Evolutionary conservation across 2,888 invertebrate species (phyloP).

Genomic region (Neria commutata): DNA sequence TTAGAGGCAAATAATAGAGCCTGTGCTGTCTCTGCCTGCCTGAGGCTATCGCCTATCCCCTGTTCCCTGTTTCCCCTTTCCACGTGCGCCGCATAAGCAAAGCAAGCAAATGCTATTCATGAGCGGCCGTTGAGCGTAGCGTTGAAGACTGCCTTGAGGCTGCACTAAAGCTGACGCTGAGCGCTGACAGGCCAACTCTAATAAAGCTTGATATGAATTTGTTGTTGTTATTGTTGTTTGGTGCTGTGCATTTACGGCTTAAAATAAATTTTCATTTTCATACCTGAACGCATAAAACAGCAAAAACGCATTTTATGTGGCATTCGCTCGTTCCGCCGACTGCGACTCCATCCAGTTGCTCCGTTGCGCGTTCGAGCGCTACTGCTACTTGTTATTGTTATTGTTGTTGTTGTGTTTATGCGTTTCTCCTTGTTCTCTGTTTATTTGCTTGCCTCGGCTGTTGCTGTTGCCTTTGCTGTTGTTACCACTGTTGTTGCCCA

Average conservation of each 20-base stretch:
- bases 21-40: neutral
- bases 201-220: too few relatives aligned
- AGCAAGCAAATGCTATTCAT: too few relatives aligned
- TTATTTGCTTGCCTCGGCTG: too few relatives aligned
- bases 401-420: neutral
- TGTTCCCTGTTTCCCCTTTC: too few relatives aligned
- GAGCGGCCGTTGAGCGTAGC: too few relatives aligned
- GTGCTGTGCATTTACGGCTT: conserved; percentile 22
- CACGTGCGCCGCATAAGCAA: too few relatives aligned
- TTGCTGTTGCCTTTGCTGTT: neutral
- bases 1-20: neutral
- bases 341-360: too few relatives aligned
- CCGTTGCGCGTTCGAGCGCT: neutral
- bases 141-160: too few relatives aligned
- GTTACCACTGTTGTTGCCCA: too few relatives aligned
- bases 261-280: conserved; percentile 57
- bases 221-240: too few relatives aligned
- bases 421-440: neutral
- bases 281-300: conserved; percentile 45
- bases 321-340: too few relatives aligned
- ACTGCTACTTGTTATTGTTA: neutral
- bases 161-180: neutral
- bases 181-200: neutral
- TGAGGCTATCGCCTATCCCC: too few relatives aligned
- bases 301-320: conserved; percentile 10